These are phyloP conservation scores for Epinephelus cyanopodus DNA, from an alignment of 2,113 vertebrate genomes.

Conservation along the genomic window DNA sequence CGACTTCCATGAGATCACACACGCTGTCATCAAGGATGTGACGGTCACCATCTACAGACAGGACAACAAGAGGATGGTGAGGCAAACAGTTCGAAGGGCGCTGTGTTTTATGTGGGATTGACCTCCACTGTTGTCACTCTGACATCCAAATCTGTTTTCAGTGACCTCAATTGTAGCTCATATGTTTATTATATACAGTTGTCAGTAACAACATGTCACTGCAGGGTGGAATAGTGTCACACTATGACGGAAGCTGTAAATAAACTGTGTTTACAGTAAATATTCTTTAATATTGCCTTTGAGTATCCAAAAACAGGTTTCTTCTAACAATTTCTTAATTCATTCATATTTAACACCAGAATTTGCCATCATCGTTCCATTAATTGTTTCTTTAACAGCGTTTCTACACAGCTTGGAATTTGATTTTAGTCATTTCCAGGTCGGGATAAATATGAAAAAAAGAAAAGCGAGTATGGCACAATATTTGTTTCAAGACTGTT, in stretches of 20 bases:
- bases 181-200: background rate
- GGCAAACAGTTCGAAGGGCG: background rate
- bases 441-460: too few relatives aligned
- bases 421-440: too few relatives aligned
- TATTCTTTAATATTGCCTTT: background rate
- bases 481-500: too few relatives aligned
- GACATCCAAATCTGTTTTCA: background rate
- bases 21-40: conserved; percentile 91
- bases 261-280: background rate
- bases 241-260: background rate
- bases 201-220: background rate
- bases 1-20: conserved; percentile 96
- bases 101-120: background rate
- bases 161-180: background rate
- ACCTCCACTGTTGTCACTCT: background rate
- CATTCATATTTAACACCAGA: background rate
- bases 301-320: background rate
- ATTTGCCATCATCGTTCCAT: background rate
- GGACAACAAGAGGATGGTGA: conserved; percentile 96
- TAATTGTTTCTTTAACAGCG: background rate
- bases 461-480: too few relatives aligned
- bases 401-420: too few relatives aligned
- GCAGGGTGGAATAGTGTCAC: background rate
- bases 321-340: too few relatives aligned
- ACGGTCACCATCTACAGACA: conserved; percentile 92